These are phyloP conservation scores for Sarcophaga caerulescens DNA, from an alignment of 2,888 invertebrate genomes.

Conservation along the genomic window DNA sequence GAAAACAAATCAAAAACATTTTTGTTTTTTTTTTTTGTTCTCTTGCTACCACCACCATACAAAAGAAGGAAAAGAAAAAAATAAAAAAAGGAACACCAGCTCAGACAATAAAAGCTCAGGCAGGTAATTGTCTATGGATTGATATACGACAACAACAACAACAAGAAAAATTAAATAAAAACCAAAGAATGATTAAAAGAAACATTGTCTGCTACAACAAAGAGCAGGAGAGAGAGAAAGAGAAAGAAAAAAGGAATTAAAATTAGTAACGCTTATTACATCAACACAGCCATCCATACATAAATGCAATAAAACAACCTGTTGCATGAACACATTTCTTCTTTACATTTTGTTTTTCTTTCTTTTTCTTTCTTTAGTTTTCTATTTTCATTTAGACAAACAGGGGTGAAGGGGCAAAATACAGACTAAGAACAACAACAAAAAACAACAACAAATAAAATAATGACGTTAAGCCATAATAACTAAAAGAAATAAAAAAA, in stretches of 20 bases:
- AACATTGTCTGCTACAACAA: conserved; percentile 7
- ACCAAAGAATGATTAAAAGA: background rate
- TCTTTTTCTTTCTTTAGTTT: conserved; percentile 4
- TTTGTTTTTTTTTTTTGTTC: conserved; percentile 7
- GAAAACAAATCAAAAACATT: conserved; percentile 28
- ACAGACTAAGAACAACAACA: conserved; percentile 22
- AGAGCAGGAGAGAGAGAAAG: background rate
- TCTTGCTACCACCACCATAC: background rate
- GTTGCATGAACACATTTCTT: conserved; percentile 51
- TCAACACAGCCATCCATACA: conserved; percentile 25
- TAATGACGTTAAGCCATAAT: background rate
- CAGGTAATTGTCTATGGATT: conserved; percentile 48
- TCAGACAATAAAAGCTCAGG: conserved; percentile 10
- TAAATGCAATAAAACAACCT: conserved; percentile 49
- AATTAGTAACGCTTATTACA: conserved; percentile 59
- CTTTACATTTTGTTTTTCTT: conserved; percentile 35
- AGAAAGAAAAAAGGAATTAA: conserved; percentile 23
- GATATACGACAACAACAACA: conserved; percentile 8
- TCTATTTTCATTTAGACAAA: background rate
- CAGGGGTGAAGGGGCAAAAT: background rate
- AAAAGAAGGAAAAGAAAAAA: background rate
- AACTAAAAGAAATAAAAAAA: background rate
- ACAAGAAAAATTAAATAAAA: conserved; percentile 30
- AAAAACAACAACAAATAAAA: conserved; percentile 23
- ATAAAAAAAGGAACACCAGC: background rate